These are phyloP conservation scores for Dicyrtomina minuta DNA, from an alignment of 2,888 invertebrate species.

Conservation along the genomic window DNA sequence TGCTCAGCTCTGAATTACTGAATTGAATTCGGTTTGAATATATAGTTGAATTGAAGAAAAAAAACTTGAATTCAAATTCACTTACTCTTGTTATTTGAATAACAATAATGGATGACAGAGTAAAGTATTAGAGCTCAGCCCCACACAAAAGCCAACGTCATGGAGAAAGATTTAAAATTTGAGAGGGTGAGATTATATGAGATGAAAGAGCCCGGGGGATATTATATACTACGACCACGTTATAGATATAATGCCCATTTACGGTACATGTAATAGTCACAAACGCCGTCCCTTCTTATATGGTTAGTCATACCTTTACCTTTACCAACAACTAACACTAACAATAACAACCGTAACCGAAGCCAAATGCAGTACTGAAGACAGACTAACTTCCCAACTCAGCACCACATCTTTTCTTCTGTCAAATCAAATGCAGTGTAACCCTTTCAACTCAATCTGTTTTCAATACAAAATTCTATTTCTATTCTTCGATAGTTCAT, in stretches of 20 bases:
- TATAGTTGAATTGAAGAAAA: too few relatives aligned
- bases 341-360: too few relatives aligned
- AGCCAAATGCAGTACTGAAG: too few relatives aligned
- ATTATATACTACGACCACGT: too few relatives aligned
- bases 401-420: too few relatives aligned
- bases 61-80: too few relatives aligned
- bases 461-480: background rate
- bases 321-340: too few relatives aligned
- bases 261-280: background rate
- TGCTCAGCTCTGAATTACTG: too few relatives aligned
- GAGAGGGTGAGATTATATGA: background rate
- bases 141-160: slow-evolving; percentile 6
- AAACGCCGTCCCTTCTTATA: background rate
- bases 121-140: slow-evolving; percentile 9
- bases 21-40: too few relatives aligned
- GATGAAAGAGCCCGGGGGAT: slow-evolving; percentile 13
- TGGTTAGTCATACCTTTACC: background rate
- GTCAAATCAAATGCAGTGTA: too few relatives aligned
- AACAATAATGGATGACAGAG: slow-evolving; percentile 11
- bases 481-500: background rate
- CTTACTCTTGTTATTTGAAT: slow-evolving; percentile 8
- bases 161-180: background rate
- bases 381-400: too few relatives aligned
- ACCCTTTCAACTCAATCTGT: too few relatives aligned
- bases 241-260: background rate